Evolutionary conservation across 2,888 invertebrate genomes (phyloP).

Genomic region (Pollenia amentaria): DNA sequence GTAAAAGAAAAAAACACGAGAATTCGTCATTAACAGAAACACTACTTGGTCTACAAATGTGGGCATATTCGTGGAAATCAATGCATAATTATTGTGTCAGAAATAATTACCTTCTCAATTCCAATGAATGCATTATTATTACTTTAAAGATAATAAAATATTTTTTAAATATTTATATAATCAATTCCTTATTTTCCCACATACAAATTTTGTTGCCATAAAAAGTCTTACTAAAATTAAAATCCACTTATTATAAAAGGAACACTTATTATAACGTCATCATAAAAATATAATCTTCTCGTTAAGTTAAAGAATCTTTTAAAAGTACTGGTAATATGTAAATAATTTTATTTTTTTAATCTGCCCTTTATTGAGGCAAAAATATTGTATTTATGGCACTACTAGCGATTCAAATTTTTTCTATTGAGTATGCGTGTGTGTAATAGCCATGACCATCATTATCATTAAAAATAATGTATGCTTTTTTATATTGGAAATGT

Average conservation of each 20-base stretch:
- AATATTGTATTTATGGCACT: neutral
- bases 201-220: neutral
- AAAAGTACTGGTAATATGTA: no score
- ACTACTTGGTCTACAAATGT: no score
- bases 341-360: neutral
- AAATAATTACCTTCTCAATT: no score
- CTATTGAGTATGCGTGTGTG: conserved; percentile 2
- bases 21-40: no score
- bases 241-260: neutral
- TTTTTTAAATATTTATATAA: no score
- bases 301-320: neutral
- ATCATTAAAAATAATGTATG: conserved; percentile 31
- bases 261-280: neutral
- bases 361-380: neutral
- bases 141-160: no score
- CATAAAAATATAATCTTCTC: conserved; percentile 42
- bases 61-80: no score
- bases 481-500: neutral
- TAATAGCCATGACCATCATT: conserved; percentile 11
- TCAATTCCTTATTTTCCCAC: no score
- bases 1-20: no score
- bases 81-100: no score
- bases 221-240: neutral
- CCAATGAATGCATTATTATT: no score
- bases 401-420: conserved; percentile 8